phyloP scores from a whole-genome alignment of 2,888 invertebrate genomes.

The Brassicogethes aeneus region DNA sequence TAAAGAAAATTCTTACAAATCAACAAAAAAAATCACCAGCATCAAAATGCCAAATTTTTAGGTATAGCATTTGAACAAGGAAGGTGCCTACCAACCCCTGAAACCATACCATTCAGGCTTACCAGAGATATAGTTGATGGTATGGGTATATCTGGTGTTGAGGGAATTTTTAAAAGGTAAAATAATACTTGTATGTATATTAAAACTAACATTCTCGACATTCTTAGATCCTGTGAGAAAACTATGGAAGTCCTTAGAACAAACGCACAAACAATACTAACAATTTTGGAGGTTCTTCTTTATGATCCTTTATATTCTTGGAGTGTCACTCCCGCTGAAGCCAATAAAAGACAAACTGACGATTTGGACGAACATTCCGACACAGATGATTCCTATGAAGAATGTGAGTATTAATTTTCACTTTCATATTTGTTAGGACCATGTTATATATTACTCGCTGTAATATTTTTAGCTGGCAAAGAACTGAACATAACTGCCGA shows the following conservation, averaged over 20 bases:
- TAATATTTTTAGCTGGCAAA: background rate
- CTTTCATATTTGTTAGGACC: too few species aligned
- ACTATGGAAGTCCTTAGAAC: conserved; percentile 77
- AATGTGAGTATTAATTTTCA: too few species aligned
- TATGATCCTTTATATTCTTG: conserved; percentile 95
- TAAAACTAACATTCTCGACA: conserved; percentile 7
- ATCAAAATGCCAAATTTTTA: conserved; percentile 28
- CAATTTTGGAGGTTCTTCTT: conserved; percentile 83
- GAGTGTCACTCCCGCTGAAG: conserved; percentile 61
- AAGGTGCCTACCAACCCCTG: conserved; percentile 79
- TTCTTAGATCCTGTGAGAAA: conserved; percentile 68
- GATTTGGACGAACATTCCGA: too few species aligned
- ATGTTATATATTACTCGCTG: too few species aligned
- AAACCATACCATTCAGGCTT: conserved; percentile 90
- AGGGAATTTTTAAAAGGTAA: conserved; percentile 79
- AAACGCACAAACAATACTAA: conserved; percentile 73
- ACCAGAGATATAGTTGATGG: conserved; percentile 90
- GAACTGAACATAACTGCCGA: conserved; percentile 57
- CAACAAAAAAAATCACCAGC: background rate
- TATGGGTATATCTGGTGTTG: conserved; percentile 85
- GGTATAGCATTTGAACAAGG: conserved; percentile 96
- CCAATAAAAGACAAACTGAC: conserved; percentile 47
- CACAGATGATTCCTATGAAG: too few species aligned
- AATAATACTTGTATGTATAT: background rate
- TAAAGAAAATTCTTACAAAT: too few species aligned